Conservation (phyloP, 2,113 vertebrate genomes). For the Lasiurus borealis region DNA sequence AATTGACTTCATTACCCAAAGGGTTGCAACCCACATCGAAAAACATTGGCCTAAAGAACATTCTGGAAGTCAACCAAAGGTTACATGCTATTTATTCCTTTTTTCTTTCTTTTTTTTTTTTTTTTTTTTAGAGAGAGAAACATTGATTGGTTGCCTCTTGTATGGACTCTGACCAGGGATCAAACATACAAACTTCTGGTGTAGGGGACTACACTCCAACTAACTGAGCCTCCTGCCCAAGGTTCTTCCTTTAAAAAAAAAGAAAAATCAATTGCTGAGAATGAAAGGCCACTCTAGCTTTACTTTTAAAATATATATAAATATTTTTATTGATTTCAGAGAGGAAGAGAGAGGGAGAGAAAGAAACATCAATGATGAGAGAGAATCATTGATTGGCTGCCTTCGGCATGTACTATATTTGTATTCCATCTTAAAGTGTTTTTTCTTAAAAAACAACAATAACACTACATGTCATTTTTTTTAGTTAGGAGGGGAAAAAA, state of each 20-base stretch:
- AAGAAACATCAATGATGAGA: too few relatives aligned
- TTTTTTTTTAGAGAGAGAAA: neutral
- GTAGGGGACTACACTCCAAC: too few relatives aligned
- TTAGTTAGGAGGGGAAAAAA: conserved; percentile 9
- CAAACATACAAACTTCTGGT: too few relatives aligned
- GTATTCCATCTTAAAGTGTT: neutral
- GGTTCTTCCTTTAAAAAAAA: too few relatives aligned
- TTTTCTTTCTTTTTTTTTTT: neutral
- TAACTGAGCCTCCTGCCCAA: too few relatives aligned
- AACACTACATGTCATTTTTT: neutral
- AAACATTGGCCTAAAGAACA: conserved; percentile 47
- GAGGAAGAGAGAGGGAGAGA: too few relatives aligned
- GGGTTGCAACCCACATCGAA: conserved; percentile 17
- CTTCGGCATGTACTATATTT: neutral
- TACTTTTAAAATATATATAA: conserved; percentile 36
- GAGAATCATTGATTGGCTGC: too few relatives aligned
- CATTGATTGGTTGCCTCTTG: too few relatives aligned
- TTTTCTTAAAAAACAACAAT: neutral
- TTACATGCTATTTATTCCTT: conserved; percentile 3
- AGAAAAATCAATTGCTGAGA: neutral
- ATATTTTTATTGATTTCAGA: neutral
- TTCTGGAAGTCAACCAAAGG: conserved; percentile 70
- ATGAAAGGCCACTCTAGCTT: conserved; percentile 37
- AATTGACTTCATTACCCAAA: conserved; percentile 54
- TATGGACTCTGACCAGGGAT: too few relatives aligned